These are phyloP conservation scores for Trichonephila clavipes DNA, from an alignment of 1,140 invertebrate species.

Conservation along the genomic window DNA sequence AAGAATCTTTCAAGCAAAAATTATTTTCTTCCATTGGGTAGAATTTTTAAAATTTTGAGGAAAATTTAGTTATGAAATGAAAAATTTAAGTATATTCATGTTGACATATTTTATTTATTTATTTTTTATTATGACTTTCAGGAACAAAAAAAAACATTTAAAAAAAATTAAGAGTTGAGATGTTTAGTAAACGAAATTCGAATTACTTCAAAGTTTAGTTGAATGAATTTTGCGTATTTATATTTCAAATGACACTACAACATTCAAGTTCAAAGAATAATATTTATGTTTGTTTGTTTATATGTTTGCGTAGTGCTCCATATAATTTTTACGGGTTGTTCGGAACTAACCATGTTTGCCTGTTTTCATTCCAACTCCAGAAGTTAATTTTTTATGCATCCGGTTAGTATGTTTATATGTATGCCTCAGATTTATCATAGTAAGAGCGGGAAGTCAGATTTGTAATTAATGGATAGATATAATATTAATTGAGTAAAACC, in stretches of 20 bases:
- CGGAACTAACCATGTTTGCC: background rate
- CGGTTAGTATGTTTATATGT: background rate
- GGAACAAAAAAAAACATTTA: too few relatives aligned
- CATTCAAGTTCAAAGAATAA: too few relatives aligned
- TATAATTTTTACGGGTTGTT: background rate
- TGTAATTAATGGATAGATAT: background rate
- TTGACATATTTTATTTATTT: too few relatives aligned
- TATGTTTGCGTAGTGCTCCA: background rate
- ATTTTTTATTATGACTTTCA: too few relatives aligned
- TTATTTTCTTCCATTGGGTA: too few relatives aligned
- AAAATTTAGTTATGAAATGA: too few relatives aligned
- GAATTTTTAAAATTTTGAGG: too few relatives aligned
- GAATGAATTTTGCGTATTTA: background rate
- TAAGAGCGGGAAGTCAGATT: background rate
- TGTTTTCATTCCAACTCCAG: background rate
- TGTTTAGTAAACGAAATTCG: background rate
- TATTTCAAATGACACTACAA: background rate
- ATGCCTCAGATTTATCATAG: background rate
- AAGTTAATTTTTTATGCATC: background rate
- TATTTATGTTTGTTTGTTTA: too few relatives aligned
- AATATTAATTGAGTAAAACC: background rate
- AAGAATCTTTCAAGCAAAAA: too few relatives aligned
- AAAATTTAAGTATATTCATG: too few relatives aligned
- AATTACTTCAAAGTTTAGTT: background rate
- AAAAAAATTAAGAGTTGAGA: background rate